Base-by-base conservation (phyloP, 2,113 vertebrate species). In the Felis chaus region DNA sequence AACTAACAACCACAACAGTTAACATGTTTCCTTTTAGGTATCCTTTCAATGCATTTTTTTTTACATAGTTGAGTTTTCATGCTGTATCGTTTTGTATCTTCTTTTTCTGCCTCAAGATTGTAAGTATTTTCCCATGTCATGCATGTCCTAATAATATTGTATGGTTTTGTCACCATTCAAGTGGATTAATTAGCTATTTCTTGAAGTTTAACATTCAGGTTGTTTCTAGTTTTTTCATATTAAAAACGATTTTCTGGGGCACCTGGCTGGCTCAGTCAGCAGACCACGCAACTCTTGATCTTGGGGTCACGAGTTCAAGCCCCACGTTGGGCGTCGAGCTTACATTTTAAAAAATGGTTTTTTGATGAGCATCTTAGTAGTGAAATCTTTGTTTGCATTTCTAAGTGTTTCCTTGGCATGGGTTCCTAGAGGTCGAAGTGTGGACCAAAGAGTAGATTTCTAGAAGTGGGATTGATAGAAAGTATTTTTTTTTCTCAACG, bases 11-110 rank as follows among this genome's bases (percentile, higher is more conserved):
- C 33, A 61, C 18, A 76, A 79, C 21, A 50, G 63, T 96, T 91
- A 93, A 76, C 88, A 78, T 73, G 95, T 94, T 95, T 97, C 66
- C 39, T 97, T 95, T 89, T 71, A 73, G 21, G 41, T 3, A 92
- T 88, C 27, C 63, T 87, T 90, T 94, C 65, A 84, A 87, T 21
- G 39, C 21, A 78, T 80, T 76, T 91, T 55, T 87, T 74, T 53
- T 29, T 21, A 89, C 65, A 73, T 48, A 83, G 82, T 66, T 79
- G 83, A 95, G 41, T 87, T 97, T 50, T 50, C 91, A 95, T 57
- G 61, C 16, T 48, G 29, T 57, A 94, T 57, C 88, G 57, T 76
- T 94, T 92, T 89, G 7, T 90, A 91, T 45, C 41, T 53, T 91
- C 73, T 89, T 96, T 98, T 94, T 73, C 23, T 93, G 53, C 90